A percentile compares a stretch with the other conserved stretches of the same genome.
phyloP scores from a whole-genome alignment of 2,797 vertebrate species.

The Sebastes iracundus region DNA sequence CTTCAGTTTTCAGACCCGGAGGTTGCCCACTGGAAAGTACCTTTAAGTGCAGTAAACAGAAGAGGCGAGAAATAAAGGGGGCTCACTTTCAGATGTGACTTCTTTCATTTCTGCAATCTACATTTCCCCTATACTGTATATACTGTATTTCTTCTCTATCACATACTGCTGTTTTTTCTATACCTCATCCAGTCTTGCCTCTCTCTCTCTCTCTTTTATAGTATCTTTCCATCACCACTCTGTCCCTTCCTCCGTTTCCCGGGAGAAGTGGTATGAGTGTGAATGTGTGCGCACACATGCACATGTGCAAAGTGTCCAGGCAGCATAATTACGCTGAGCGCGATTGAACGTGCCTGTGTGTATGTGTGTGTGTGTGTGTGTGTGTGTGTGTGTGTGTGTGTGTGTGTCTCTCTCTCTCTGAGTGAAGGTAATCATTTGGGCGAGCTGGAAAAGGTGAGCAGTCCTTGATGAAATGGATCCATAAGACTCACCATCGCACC shows the following conservation, averaged over 20 bases:
- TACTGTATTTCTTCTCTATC: neutral
- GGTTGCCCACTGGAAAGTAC: neutral
- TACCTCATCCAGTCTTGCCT: neutral
- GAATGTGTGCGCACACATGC: neutral
- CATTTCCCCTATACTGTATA: neutral
- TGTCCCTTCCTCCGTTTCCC: conserved; percentile 24
- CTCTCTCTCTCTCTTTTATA: neutral
- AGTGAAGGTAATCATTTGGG: neutral
- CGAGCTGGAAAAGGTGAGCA: conserved; percentile 19
- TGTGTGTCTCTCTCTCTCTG: neutral
- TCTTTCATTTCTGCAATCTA: neutral
- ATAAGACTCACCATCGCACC: conserved; percentile 19
- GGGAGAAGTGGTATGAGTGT: neutral
- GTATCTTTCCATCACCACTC: neutral
- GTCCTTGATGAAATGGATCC: conserved; percentile 10
- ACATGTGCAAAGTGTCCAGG: neutral
- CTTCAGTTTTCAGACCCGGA: too few relatives aligned
- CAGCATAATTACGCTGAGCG: conserved; percentile 5
- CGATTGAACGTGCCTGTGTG: neutral
- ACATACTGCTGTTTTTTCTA: neutral
- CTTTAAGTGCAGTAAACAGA: neutral
- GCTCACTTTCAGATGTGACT: neutral
- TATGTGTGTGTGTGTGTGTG: too few relatives aligned
- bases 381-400: too few relatives aligned
- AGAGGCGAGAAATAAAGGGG: neutral